Evolutionary conservation across 2,113 vertebrate species (phyloP), one percentile per base, ranked within the genome.

Genomic region (Lophotis ruficrista): DNA sequence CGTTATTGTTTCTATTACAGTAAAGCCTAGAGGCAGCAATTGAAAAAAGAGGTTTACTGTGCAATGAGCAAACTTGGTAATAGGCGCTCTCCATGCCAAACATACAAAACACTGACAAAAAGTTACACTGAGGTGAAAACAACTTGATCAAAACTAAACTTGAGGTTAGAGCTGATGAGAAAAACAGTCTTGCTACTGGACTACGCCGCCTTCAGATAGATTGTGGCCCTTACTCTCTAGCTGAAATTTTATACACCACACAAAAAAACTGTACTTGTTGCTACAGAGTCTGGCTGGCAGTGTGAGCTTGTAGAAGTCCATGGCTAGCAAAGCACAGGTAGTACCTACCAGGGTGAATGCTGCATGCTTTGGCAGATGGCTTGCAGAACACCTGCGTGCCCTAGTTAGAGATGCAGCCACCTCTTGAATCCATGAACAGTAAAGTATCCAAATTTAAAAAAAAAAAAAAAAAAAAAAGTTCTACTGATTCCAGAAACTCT

Each of bases 1-100:
- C 35, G 47, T 57, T 90, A 91, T 76, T 92, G 70, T 93, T 93
- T 82, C 72, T 93, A 41, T 43, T 87, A 87, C 65, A 69, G 69
- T 16, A 81, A 88, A 92, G 83, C 69, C 89, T 71, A 78, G 76
- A 84, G 83, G 72, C 94, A 90, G 64, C 68, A 92, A 82, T 0
- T 79, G 64, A 51, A 35, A 10, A n/a, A 77, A 50, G 19, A 73
- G 11, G 23, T 78, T 93, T 83, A 62, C 75, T 73, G 41, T 43
- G 60, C 50, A 90, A 54, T 27, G 23, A 91, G 41, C 60, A 83
- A 90, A 87, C 47, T 37, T 5, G 35, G 72, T 37, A 86, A 93
- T 5, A 89, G 51, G 61, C 12, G 7, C n/a, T 19, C 69, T 71
- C 56, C 19, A 16, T 9, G 43, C 23, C 72, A 93, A 83, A 86